Conservation (phyloP, 2,797 vertebrate genomes). For the Cyprinella venusta region DNA sequence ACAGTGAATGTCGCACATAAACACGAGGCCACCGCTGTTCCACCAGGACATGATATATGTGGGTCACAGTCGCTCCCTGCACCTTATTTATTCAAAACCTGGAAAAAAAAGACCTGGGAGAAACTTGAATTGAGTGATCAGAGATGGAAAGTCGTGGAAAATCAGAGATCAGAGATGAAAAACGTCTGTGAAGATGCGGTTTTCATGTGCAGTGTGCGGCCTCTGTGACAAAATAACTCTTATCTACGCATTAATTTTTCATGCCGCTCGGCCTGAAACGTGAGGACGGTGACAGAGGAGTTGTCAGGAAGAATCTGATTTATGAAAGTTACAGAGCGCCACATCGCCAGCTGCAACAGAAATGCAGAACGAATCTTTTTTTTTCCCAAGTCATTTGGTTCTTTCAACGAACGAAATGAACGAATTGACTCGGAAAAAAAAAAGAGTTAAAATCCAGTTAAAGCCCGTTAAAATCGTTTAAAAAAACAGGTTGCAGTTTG, state of each 20-base stretch:
- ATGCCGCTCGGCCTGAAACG: slow-evolving; percentile 56
- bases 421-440: no score
- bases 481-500: no score
- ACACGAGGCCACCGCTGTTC: slow-evolving; percentile 30
- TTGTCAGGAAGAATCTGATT: slow-evolving; percentile 41
- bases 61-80: slow-evolving; percentile 10
- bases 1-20: slow-evolving; percentile 20
- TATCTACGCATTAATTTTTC: slow-evolving; percentile 59
- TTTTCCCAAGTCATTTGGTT: no score
- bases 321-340: slow-evolving; percentile 59
- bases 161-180: no score
- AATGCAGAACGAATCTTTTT: background rate
- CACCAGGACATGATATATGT: slow-evolving; percentile 38
- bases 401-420: no score
- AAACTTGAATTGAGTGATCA: slow-evolving; percentile 13
- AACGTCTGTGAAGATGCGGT: background rate
- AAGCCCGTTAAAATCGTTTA: no score
- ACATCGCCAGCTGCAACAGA: slow-evolving; percentile 59
- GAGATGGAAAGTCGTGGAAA: slow-evolving; percentile 9
- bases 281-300: slow-evolving; percentile 51
- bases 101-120: background rate
- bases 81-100: slow-evolving; percentile 21
- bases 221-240: slow-evolving; percentile 64
- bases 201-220: slow-evolving; percentile 28
- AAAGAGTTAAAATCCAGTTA: no score